These are phyloP conservation scores for Irena cyanogastra DNA, from an alignment of 2,113 vertebrate genomes.

Conservation along the genomic window DNA sequence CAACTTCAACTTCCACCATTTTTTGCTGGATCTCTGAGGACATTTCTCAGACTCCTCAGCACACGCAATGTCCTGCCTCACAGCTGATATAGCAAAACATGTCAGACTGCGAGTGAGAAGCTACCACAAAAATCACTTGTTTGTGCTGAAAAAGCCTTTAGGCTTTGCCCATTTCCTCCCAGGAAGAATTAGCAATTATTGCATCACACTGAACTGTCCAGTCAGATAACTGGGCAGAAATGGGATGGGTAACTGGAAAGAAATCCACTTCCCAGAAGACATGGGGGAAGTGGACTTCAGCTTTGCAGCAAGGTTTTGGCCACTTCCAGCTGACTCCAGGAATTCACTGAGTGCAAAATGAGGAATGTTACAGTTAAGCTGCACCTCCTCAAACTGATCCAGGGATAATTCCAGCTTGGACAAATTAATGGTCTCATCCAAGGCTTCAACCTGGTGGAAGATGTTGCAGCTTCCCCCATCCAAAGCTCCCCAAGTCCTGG, in stretches of 20 bases:
- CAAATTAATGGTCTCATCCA: background rate
- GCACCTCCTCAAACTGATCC: background rate
- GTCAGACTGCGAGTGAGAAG: background rate
- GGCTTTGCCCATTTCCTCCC: background rate
- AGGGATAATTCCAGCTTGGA: background rate
- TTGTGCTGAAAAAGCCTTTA: background rate
- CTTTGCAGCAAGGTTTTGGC: background rate
- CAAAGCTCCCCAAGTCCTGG: background rate
- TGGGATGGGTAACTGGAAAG: background rate
- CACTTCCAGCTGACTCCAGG: background rate
- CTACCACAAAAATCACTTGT: background rate
- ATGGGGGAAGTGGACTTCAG: fast-evolving
- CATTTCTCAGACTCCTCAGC: background rate
- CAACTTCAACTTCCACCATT: background rate
- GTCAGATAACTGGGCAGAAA: background rate
- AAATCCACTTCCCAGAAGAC: background rate
- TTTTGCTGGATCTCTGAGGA: background rate
- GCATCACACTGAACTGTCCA: background rate
- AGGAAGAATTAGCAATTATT: background rate
- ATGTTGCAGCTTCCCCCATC: background rate
- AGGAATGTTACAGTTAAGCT: fast-evolving
- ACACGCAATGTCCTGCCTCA: background rate
- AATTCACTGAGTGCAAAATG: background rate
- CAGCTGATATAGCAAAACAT: background rate
- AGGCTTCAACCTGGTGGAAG: background rate